These are phyloP conservation scores for Venustaconcha ellipsiformis DNA, from an alignment of 1,140 invertebrate genomes.

Conservation along the genomic window DNA sequence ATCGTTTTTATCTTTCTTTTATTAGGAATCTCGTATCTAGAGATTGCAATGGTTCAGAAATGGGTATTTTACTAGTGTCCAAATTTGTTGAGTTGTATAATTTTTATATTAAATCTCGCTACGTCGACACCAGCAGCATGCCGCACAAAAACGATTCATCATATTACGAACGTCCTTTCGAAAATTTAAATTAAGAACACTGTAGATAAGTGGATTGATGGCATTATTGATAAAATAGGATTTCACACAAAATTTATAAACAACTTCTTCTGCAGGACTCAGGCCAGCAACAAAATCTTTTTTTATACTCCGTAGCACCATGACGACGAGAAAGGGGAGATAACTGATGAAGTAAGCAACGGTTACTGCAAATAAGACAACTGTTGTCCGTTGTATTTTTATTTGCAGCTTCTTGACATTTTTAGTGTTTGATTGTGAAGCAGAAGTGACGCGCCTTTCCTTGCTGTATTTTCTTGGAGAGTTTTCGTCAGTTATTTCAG, in stretches of 20 bases:
- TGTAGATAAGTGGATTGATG: conserved; percentile 58
- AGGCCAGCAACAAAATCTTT: conserved; percentile 53
- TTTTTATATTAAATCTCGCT: no score
- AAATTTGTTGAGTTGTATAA: no score
- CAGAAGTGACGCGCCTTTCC: conserved; percentile 32
- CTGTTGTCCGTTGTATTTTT: conserved; percentile 48
- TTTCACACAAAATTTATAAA: conserved; percentile 58
- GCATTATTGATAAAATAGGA: conserved; percentile 61
- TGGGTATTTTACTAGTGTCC: no score
- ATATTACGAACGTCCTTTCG: conserved; percentile 40
- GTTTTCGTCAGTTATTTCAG: conserved; percentile 40
- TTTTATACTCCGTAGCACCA: conserved; percentile 46
- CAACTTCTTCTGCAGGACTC: conserved; percentile 42
- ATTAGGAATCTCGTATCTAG: no score
- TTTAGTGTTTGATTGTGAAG: conserved; percentile 19
- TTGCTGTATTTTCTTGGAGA: conserved; percentile 18
- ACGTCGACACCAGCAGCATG: conserved; percentile 34
- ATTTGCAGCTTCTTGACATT: conserved; percentile 35
- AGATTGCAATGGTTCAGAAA: no score
- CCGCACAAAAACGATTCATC: conserved; percentile 28
- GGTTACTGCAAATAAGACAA: conserved; percentile 51
- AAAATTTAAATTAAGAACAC: conserved; percentile 53
- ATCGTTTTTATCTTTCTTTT: no score
- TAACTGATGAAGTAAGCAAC: conserved; percentile 55
- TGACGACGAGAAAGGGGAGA: conserved; percentile 49